A percentile compares a stretch with the other conserved stretches of the same genome.
phyloP scores from a whole-genome alignment of 2,113 vertebrate species.

The Neoarius graeffei region DNA sequence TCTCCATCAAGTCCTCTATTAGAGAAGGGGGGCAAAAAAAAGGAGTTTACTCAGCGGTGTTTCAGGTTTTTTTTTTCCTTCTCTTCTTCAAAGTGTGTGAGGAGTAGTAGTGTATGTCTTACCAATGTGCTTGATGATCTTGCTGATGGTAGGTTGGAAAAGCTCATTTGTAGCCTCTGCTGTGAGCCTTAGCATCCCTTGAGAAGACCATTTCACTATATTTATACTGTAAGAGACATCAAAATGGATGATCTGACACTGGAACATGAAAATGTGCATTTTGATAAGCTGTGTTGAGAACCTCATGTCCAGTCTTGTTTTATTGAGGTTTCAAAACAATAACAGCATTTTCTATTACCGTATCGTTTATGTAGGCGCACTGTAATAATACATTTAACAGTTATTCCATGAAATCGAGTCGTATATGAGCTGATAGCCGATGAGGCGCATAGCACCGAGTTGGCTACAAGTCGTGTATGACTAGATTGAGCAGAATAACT shows the following conservation, averaged over 20 bases:
- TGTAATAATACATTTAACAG: not conserved
- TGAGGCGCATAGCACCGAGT: too few species aligned
- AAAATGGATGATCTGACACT: not conserved
- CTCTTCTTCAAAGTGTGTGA: not conserved
- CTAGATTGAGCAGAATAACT: too few species aligned
- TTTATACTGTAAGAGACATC: conserved; percentile 76
- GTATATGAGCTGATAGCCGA: too few species aligned
- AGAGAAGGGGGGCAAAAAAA: not conserved
- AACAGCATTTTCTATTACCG: not conserved
- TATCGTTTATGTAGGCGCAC: not conserved
- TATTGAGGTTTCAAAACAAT: not conserved
- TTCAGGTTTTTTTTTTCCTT: not conserved
- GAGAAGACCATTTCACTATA: conserved; percentile 95
- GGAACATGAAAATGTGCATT: not conserved
- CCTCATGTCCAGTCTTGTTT: not conserved
- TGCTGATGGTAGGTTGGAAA: conserved; percentile 90
- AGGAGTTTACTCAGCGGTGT: not conserved
- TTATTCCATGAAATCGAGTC: too few species aligned
- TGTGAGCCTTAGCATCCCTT: conserved; percentile 92
- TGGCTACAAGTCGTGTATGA: too few species aligned
- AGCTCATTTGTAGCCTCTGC: conserved; percentile 91
- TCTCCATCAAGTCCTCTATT: conserved; percentile 81
- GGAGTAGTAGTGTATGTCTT: conserved; percentile 47
- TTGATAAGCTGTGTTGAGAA: not conserved
- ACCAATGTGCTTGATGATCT: conserved; percentile 92